These are phyloP conservation scores for Octodon degus DNA, from an alignment of 2,113 vertebrate genomes.

Conservation along the genomic window DNA sequence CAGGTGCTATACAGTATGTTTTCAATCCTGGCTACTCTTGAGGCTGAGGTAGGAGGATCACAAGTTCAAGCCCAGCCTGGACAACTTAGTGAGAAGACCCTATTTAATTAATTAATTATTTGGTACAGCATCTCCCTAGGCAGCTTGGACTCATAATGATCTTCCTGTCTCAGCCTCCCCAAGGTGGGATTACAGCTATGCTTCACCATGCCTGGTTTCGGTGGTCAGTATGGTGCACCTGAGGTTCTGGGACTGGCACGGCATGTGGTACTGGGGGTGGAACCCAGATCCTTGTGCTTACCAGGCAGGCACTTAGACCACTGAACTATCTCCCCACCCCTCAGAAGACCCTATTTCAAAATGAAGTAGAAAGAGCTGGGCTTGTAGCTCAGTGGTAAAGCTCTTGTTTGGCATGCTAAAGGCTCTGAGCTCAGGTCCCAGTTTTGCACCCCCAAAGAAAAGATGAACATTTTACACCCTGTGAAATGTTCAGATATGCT, in stretches of 20 bases:
- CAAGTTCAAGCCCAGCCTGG: background rate
- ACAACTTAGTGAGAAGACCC: background rate
- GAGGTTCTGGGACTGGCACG: too few species aligned
- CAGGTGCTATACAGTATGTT: background rate
- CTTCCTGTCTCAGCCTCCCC: too few species aligned
- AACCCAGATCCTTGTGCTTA: too few species aligned
- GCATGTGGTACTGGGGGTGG: too few species aligned
- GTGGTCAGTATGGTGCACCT: too few species aligned
- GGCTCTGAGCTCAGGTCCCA: background rate
- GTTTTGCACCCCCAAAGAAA: background rate
- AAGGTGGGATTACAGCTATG: too few species aligned
- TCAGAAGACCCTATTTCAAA: background rate
- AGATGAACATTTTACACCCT: background rate
- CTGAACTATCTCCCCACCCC: too few species aligned
- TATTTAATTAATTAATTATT: background rate
- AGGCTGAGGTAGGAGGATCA: background rate
- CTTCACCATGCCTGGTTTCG: too few species aligned
- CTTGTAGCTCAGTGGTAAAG: background rate
- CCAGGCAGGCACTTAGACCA: too few species aligned
- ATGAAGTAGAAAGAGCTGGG: background rate
- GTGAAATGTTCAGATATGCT: background rate
- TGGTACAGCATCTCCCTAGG: too few species aligned
- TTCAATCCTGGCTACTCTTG: background rate
- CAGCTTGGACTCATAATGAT: too few species aligned
- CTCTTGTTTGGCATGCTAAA: background rate